These are phyloP conservation scores for Chloroclysta siterata DNA, from an alignment of 2,888 invertebrate species.

Conservation along the genomic window DNA sequence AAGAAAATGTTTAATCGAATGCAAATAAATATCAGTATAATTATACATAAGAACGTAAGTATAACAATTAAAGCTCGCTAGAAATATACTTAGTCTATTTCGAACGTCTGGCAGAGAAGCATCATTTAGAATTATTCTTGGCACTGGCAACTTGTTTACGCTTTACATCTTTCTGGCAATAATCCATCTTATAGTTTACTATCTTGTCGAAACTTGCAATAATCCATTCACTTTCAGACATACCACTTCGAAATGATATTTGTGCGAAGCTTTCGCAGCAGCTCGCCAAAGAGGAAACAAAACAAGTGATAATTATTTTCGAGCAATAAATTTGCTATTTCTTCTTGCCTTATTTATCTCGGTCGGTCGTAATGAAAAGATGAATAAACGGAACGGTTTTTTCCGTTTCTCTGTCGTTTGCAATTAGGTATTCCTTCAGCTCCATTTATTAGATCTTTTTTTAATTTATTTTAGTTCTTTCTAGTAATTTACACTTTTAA, in stretches of 20 bases:
- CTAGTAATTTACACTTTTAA: no score
- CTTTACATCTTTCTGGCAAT: slow-evolving; percentile 56
- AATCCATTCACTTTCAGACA: slow-evolving; percentile 45
- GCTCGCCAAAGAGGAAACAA: slow-evolving; percentile 21
- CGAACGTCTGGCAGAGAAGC: slow-evolving; percentile 43
- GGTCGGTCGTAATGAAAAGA: not conserved
- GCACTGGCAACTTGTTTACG: slow-evolving; percentile 56
- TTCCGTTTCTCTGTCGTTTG: slow-evolving; percentile 11
- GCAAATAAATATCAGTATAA: slow-evolving; percentile 44
- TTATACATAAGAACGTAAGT: no score
- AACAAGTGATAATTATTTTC: slow-evolving; percentile 4
- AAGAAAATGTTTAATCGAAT: no score
- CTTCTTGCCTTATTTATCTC: slow-evolving; percentile 3
- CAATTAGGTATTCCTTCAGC: slow-evolving; percentile 10
- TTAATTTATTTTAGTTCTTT: not conserved
- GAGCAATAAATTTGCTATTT: not conserved
- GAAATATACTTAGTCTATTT: slow-evolving; percentile 54
- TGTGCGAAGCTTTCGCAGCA: slow-evolving; percentile 14
- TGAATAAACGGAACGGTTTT: not conserved
- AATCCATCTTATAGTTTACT: slow-evolving; percentile 55
- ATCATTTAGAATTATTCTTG: slow-evolving; percentile 47
- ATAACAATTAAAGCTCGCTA: slow-evolving; percentile 42
- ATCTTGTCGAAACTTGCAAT: slow-evolving; percentile 48
- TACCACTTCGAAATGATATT: slow-evolving; percentile 7
- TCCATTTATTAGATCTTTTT: slow-evolving; percentile 8